Conservation (phyloP, 2,888 invertebrate species). For the Sinodicranocentrus sp. region DNA sequence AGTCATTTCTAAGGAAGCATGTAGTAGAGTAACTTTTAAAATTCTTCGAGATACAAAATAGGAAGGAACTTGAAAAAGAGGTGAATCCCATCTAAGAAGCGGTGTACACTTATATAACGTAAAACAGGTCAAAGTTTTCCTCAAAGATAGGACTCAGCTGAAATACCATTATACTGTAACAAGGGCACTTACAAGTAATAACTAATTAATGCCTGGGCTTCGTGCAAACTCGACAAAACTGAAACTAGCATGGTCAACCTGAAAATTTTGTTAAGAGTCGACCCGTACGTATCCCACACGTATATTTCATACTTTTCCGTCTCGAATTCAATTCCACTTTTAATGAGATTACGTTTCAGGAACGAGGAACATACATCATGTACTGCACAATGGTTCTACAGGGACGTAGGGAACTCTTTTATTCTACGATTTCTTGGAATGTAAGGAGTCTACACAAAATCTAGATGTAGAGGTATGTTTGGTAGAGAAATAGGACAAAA, state of each 20-base stretch:
- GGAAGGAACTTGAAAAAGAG: neutral
- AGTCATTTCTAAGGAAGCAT: too few relatives aligned
- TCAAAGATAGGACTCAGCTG: neutral
- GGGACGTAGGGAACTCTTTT: too few relatives aligned
- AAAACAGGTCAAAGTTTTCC: neutral
- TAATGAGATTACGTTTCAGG: constrained; percentile 16
- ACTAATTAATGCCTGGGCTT: neutral
- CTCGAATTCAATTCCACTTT: neutral
- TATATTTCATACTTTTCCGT: neutral
- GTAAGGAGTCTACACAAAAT: too few relatives aligned
- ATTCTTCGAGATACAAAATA: too few relatives aligned
- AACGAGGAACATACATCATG: too few relatives aligned
- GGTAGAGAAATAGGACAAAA: too few relatives aligned
- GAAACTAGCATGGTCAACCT: neutral
- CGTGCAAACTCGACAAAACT: neutral
- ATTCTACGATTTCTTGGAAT: too few relatives aligned
- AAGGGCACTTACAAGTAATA: neutral
- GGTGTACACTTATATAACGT: neutral
- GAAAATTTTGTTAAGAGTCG: neutral
- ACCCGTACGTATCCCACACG: neutral
- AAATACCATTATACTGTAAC: neutral
- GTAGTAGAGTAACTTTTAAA: too few relatives aligned
- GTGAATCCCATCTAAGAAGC: too few relatives aligned
- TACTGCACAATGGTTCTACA: too few relatives aligned
- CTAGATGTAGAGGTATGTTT: too few relatives aligned